phyloP scores from a whole-genome alignment of 2,888 invertebrate genomes.

The Plusia festucae region DNA sequence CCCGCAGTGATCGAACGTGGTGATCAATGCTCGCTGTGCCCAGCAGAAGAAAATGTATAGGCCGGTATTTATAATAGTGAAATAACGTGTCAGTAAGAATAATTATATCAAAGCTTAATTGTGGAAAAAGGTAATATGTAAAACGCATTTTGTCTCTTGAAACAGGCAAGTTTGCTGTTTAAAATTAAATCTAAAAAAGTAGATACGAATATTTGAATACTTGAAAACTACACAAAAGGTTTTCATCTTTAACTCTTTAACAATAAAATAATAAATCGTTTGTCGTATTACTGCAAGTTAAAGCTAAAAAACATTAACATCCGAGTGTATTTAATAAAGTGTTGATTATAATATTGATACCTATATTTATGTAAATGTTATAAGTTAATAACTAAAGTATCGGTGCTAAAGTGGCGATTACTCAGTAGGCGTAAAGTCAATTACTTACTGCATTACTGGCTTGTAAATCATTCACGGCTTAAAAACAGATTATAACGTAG shows the following conservation, averaged over 20 bases:
- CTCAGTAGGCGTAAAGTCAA: conserved; percentile 18
- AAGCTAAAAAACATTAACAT: conserved; percentile 7
- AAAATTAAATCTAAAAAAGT: no score
- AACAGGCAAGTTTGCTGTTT: no score
- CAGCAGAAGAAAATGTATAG: no score
- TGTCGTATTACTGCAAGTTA: neutral
- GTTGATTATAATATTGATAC: conserved; percentile 4
- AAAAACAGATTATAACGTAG: neutral
- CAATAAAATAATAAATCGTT: neutral
- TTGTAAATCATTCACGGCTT: conserved; percentile 3
- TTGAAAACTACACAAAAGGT: neutral
- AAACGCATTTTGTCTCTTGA: no score
- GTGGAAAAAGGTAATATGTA: no score
- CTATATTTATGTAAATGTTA: conserved; percentile 11
- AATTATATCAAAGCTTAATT: no score
- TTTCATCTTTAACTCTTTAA: neutral
- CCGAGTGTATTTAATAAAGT: neutral
- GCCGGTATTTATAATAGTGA: no score
- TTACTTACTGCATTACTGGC: conserved; percentile 16
- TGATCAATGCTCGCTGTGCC: no score
- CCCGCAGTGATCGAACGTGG: no score
- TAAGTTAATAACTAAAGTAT: neutral
- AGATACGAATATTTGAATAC: neutral
- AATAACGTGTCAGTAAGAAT: no score
- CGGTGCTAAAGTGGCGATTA: conserved; percentile 38